Conservation (phyloP, 2,888 invertebrate species). For the Vesta saturnalis region DNA sequence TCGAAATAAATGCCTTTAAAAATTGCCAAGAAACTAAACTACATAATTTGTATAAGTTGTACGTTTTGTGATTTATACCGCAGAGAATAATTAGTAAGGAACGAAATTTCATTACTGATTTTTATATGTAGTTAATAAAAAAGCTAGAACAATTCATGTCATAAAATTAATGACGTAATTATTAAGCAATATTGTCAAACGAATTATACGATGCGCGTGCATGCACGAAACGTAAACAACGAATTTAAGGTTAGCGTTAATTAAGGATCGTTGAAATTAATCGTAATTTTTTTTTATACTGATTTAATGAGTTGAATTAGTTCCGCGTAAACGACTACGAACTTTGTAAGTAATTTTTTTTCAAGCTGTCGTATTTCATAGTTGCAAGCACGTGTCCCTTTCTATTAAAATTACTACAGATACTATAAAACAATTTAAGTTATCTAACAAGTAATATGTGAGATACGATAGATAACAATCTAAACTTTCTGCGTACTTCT, state of each 20-base stretch:
- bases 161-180: too few relatives aligned
- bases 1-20: slow-evolving; percentile 3
- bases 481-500: neutral
- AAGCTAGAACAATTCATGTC: too few relatives aligned
- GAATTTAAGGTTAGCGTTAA: too few relatives aligned
- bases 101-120: neutral
- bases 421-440: neutral
- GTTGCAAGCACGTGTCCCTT: neutral
- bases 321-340: neutral
- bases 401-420: neutral
- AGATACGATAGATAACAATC: neutral
- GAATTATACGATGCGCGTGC: too few relatives aligned
- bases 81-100: neutral
- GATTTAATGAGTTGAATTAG: slow-evolving; percentile 3
- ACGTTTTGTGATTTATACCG: neutral
- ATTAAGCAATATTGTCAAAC: too few relatives aligned
- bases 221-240: too few relatives aligned
- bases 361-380: neutral
- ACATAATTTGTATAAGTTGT: neutral
- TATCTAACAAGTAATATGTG: neutral
- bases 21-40: too few relatives aligned
- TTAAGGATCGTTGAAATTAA: neutral
- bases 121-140: too few relatives aligned
- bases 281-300: neutral
- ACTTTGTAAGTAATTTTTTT: slow-evolving; percentile 10